These are phyloP conservation scores for Pangasius sanitwongsei DNA, from an alignment of 2,797 vertebrate species.

Conservation along the genomic window DNA sequence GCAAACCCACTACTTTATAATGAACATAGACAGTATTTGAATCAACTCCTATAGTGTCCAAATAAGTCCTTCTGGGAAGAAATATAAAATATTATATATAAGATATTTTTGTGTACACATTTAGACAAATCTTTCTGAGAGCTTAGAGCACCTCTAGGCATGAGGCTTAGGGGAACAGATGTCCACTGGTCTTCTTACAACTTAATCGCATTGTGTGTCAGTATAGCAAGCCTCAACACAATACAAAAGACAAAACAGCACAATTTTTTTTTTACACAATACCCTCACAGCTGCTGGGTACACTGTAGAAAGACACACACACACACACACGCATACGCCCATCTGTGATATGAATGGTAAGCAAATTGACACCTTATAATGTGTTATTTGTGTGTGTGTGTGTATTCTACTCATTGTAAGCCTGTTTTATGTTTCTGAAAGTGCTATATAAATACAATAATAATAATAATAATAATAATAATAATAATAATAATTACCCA, in stretches of 20 bases:
- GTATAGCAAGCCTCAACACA: neutral
- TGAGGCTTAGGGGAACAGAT: constrained; percentile 9
- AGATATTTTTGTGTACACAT: neutral
- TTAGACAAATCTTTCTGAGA: neutral
- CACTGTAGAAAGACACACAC: neutral
- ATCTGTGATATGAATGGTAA: constrained; percentile 1
- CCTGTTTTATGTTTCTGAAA: neutral
- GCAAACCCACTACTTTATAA: neutral
- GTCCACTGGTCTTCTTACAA: constrained; percentile 20
- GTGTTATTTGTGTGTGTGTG: neutral
- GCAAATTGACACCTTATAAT: neutral
- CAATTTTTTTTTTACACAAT: too few relatives aligned
- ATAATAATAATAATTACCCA: neutral
- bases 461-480: neutral
- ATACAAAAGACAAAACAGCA: neutral
- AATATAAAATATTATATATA: neutral
- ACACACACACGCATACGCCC: neutral
- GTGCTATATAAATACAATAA: neutral
- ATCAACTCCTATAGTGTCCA: neutral
- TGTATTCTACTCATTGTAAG: neutral
- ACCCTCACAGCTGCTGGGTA: neutral
- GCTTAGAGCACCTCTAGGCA: neutral
- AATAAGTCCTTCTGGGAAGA: neutral
- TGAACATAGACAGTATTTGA: neutral
- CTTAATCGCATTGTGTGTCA: constrained; percentile 11